Base-by-base conservation (phyloP, 2,113 vertebrate genomes). In the Murina feae region DNA sequence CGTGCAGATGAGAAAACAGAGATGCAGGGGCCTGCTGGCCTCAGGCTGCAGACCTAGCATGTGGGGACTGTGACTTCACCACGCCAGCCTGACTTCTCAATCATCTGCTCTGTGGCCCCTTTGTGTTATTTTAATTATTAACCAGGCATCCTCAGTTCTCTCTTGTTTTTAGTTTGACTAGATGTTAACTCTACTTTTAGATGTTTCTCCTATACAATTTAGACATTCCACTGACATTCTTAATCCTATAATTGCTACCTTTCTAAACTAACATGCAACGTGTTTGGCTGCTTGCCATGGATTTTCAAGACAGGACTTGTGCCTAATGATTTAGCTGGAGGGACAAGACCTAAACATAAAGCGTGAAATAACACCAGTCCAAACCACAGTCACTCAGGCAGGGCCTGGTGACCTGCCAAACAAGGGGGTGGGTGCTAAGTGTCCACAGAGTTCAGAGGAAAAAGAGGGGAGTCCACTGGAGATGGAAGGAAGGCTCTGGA, bases 191-290 rank as follows among this genome's bases (percentile, higher is more conserved):
- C 71, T 69, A 8, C 81, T 65, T 71, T 20, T 8, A 16, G 55
- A 39, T 28, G 87, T 78, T 76, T 65, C 88, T 75, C 18, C 6
- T 21, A 68, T 53, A 79, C 51, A 32, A 49, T 17, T 65, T 11
- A 84, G 94, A 87, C 65, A 66, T 87, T 65, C 90, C 76, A 53
- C 44, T 21, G 35, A 55, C 85, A 20, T 89, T 42, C 92, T 66
- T 91, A 80, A 80, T 75, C 72, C 94, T 39, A 0, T 72, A 66
- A 87, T 87, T 16, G 18, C 71, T 58, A n/a, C 92, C 88, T 87
- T 88, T 93, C 88, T 47, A 63, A 80, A 71, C 58, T 2, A 28
- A 30, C 58, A 37, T 0, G 21, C 55, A 89, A 65, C 0, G 0
- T 14, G 63, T 79, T 76, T 92, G 93, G 89, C 76, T 51, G 74